phyloP scores from a whole-genome alignment of 2,888 invertebrate species.

The Netelia fuscicornis region DNA sequence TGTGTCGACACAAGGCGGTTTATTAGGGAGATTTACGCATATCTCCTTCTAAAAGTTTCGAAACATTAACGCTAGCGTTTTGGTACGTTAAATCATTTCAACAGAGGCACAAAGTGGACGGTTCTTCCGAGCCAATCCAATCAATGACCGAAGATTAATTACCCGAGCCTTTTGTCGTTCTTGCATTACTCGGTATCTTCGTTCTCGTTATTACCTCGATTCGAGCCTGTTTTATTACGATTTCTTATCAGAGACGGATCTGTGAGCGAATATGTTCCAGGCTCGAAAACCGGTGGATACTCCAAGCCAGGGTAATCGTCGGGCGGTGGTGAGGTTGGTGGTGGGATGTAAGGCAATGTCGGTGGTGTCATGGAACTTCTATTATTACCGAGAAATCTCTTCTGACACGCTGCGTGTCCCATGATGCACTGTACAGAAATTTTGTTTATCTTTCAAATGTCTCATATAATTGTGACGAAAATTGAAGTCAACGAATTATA shows the following conservation, averaged over 20 bases:
- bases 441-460: not conserved
- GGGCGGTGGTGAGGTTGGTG: slow-evolving; percentile 84
- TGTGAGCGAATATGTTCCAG: slow-evolving; percentile 92
- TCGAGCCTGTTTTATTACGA: slow-evolving; percentile 74
- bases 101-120: slow-evolving; percentile 76
- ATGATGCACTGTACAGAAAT: slow-evolving; percentile 79
- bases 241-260: slow-evolving; percentile 84
- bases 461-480: no score
- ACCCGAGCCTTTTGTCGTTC: not conserved
- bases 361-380: slow-evolving; percentile 78
- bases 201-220: slow-evolving; percentile 51
- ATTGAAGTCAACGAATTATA: no score
- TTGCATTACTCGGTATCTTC: slow-evolving; percentile 37
- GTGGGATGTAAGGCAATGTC: slow-evolving; percentile 81
- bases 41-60: not conserved
- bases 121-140: slow-evolving; percentile 66
- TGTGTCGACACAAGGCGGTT: slow-evolving; percentile 38
- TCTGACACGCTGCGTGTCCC: slow-evolving; percentile 77
- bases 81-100: slow-evolving; percentile 41
- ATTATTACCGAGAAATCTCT: slow-evolving; percentile 71
- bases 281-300: slow-evolving; percentile 94
- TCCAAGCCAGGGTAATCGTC: slow-evolving; percentile 93
- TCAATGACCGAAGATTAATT: slow-evolving; percentile 14
- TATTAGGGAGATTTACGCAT: slow-evolving; percentile 8
- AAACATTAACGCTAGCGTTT: not conserved